Evolutionary conservation across 2,888 invertebrate species (phyloP).

Genomic region (Notodonta dromedarius): DNA sequence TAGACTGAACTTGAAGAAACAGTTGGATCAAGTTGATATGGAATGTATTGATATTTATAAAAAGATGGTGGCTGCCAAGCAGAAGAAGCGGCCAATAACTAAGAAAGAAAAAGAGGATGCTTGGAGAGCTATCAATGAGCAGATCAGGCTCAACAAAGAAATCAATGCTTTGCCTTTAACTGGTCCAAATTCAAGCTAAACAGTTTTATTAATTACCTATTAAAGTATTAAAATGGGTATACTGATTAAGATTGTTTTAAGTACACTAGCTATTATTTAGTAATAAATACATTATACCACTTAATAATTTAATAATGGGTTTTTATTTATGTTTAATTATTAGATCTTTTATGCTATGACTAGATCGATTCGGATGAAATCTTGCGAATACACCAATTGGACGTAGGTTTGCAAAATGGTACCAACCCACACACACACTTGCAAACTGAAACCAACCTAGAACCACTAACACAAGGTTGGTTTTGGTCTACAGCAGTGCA

Average conservation of each 20-base stretch:
- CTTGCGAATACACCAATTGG: too few relatives aligned
- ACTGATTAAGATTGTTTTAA: neutral
- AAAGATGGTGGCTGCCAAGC: slow-evolving; percentile 90
- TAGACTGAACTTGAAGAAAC: slow-evolving; percentile 90
- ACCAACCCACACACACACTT: too few relatives aligned
- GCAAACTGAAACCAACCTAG: too few relatives aligned
- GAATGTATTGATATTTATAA: slow-evolving; percentile 94
- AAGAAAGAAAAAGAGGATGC: slow-evolving; percentile 93
- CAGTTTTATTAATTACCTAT: slow-evolving; percentile 24
- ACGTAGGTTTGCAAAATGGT: too few relatives aligned
- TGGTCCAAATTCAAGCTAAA: slow-evolving; percentile 77
- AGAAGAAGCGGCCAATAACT: slow-evolving; percentile 91
- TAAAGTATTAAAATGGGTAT: slow-evolving; percentile 5
- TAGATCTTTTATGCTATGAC: neutral
- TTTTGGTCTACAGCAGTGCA: too few relatives aligned
- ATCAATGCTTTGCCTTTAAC: slow-evolving; percentile 77
- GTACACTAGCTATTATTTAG: slow-evolving; percentile 14
- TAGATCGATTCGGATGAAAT: too few relatives aligned
- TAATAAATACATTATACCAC: slow-evolving; percentile 30
- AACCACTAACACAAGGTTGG: too few relatives aligned
- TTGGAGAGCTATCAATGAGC: slow-evolving; percentile 88
- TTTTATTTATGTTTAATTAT: slow-evolving; percentile 3
- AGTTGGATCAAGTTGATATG: slow-evolving; percentile 89
- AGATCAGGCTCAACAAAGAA: slow-evolving; percentile 82
- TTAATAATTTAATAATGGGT: slow-evolving; percentile 13